Percentiles rank a stretch among this genome's conserved stretches.
Evolutionary conservation across 2,888 invertebrate genomes (phyloP).

Genomic region (Netelia melanura): DNA sequence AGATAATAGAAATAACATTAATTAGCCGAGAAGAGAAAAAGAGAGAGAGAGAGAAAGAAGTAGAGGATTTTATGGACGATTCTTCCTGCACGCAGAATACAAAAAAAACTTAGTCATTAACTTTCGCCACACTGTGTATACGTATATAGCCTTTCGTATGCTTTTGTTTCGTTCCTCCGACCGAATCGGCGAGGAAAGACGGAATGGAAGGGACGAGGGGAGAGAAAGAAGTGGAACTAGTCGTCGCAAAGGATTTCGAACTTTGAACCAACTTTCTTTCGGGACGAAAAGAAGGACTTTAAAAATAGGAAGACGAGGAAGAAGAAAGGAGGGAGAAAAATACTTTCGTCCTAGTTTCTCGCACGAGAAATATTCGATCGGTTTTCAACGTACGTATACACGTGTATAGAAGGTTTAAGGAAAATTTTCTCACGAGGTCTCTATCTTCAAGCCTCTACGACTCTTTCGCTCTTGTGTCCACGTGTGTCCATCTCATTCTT

Average conservation of each 20-base stretch:
- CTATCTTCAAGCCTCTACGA: background rate
- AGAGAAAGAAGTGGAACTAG: constrained; percentile 4
- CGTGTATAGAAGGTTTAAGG: constrained; percentile 28
- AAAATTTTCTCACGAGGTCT: constrained; percentile 54
- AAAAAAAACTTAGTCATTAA: constrained; percentile 45
- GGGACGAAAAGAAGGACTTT: constrained; percentile 26
- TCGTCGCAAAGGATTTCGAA: constrained; percentile 46
- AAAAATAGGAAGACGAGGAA: constrained; percentile 15
- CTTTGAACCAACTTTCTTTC: constrained; percentile 56
- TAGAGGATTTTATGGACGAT: constrained; percentile 37
- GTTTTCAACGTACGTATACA: constrained; percentile 25
- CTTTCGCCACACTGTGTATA: constrained; percentile 1
- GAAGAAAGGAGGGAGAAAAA: constrained; percentile 13
- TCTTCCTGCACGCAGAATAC: background rate
- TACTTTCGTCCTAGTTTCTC: constrained; percentile 58
- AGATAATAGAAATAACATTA: constrained; percentile 56
- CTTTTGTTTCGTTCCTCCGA: background rate
- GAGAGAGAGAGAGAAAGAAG: constrained; percentile 4
- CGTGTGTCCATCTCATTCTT: background rate
- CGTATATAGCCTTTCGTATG: background rate
- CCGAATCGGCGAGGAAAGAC: background rate
- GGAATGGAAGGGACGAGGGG: background rate
- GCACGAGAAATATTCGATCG: constrained; percentile 44
- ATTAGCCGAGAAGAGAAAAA: constrained; percentile 42
- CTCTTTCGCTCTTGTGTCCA: background rate